These are phyloP conservation scores for Anguilla japonica DNA, from an alignment of 2,113 vertebrate species.

Conservation along the genomic window DNA sequence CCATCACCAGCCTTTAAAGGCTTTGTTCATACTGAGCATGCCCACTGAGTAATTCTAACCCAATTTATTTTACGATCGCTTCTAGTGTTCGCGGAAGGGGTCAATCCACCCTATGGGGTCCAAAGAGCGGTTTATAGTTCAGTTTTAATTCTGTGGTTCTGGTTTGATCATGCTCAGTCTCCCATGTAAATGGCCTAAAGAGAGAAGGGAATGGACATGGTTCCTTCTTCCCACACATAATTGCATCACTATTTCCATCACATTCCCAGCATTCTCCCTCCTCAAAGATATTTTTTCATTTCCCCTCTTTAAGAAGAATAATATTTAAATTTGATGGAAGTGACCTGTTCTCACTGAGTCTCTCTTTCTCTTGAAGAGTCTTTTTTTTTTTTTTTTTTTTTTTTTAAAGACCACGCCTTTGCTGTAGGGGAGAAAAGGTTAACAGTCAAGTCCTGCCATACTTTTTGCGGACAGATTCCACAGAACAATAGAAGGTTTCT, in stretches of 20 bases:
- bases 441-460: neutral
- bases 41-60: neutral
- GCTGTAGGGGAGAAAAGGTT: neutral
- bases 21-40: neutral
- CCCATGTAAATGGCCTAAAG: neutral
- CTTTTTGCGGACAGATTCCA: neutral
- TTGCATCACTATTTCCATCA: constrained; percentile 9
- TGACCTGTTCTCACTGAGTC: constrained; percentile 12
- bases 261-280: constrained; percentile 25
- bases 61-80: neutral
- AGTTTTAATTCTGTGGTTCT: neutral
- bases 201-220: neutral
- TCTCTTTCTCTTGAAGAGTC: neutral
- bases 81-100: neutral
- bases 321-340: constrained; percentile 38
- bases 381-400: neutral
- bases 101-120: neutral
- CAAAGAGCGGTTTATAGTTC: neutral
- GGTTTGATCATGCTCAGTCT: neutral
- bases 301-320: constrained; percentile 38
- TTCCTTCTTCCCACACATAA: neutral
- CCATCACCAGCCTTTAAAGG: neutral
- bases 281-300: constrained; percentile 35
- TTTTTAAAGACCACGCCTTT: neutral
- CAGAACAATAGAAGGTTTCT: neutral